Conservation (phyloP, 2,888 invertebrate species). For the Epiblema foenella region DNA sequence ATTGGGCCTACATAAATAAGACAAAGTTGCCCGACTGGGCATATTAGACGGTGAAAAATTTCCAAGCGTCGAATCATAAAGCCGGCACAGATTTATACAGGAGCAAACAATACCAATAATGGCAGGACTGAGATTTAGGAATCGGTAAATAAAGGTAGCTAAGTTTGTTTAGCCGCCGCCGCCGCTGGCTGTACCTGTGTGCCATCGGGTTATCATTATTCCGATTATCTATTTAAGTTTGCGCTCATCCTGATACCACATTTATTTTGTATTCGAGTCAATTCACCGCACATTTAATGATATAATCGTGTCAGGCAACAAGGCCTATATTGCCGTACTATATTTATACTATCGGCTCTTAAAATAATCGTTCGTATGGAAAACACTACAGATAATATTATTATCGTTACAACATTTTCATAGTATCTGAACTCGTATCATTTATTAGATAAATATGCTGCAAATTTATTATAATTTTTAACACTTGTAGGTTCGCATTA, state of each 20-base stretch:
- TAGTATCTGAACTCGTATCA: background rate
- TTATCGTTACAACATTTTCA: background rate
- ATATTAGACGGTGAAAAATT: conserved; percentile 42
- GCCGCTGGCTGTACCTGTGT: background rate
- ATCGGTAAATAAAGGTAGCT: conserved; percentile 19
- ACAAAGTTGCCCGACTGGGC: conserved; percentile 30
- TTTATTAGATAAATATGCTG: background rate
- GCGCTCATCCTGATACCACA: too few species aligned
- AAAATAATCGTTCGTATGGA: too few species aligned
- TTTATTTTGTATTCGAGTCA: background rate
- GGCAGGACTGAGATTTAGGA: conserved; percentile 25
- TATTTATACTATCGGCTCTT: too few species aligned
- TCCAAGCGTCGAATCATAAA: conserved; percentile 39
- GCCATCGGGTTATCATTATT: background rate
- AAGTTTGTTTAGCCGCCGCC: conserved; percentile 7
- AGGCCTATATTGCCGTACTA: too few species aligned
- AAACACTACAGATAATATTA: background rate
- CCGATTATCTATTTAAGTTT: background rate
- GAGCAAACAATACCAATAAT: conserved; percentile 40
- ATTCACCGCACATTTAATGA: too few species aligned
- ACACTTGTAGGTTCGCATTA: background rate
- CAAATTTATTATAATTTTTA: background rate
- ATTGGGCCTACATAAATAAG: conserved; percentile 41
- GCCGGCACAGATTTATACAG: conserved; percentile 35
- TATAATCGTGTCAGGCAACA: too few species aligned